These are phyloP conservation scores for Pteropus alecto DNA, from an alignment of 2,113 vertebrate species.

Conservation along the genomic window DNA sequence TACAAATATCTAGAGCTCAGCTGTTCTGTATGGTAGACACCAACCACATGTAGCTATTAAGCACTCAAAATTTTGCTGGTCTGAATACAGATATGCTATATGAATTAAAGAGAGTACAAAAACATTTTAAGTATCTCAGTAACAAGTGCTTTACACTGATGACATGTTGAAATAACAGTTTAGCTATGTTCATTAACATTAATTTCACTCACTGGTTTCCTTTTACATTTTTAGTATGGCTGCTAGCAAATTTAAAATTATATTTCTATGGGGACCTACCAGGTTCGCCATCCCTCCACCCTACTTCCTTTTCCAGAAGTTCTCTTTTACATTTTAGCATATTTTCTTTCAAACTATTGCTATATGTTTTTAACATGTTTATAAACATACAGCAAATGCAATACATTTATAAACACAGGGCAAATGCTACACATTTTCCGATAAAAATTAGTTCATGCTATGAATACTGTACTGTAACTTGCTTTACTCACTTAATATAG, in stretches of 20 bases:
- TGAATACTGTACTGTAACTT: background rate
- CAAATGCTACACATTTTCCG: background rate
- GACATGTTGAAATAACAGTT: background rate
- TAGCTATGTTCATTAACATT: background rate
- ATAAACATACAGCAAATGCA: slow-evolving; percentile 25
- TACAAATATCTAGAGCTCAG: background rate
- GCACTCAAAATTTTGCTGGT: background rate
- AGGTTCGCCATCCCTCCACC: background rate
- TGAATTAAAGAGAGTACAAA: background rate
- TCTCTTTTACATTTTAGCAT: background rate
- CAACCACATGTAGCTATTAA: background rate
- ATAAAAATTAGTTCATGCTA: slow-evolving; percentile 24
- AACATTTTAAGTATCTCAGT: background rate
- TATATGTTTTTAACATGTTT: slow-evolving; percentile 27
- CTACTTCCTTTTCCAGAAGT: background rate
- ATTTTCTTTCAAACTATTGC: slow-evolving; percentile 37
- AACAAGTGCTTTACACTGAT: background rate
- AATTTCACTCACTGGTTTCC: background rate
- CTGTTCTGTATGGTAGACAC: background rate
- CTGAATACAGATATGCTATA: background rate
- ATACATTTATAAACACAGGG: background rate
- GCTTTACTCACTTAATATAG: slow-evolving; percentile 11
- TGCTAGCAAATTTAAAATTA: slow-evolving; percentile 18
- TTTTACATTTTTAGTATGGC: background rate
- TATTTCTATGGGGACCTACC: background rate